Evolutionary conservation across 35 echinoderm and acorn worm species (phyloP).

Genomic region (Ophiothrix spiculata): DNA sequence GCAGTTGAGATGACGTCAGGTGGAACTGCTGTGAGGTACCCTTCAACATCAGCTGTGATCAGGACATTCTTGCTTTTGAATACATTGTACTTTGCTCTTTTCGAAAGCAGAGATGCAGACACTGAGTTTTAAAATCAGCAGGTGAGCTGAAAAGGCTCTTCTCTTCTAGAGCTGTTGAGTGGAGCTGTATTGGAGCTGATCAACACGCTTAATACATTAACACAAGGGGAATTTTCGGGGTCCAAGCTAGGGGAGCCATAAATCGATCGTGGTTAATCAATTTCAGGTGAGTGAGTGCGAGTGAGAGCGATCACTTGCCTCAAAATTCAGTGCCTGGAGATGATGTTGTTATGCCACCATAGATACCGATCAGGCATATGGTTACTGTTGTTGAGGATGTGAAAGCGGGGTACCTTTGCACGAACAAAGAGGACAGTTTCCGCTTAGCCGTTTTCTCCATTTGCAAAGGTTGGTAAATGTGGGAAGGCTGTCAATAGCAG

Average conservation of each 20-base stretch:
- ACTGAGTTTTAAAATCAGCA: no score
- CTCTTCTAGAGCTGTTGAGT: no score
- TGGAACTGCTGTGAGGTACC: background rate
- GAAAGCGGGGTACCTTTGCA: background rate
- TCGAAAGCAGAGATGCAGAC: background rate
- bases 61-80: background rate
- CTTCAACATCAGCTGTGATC: background rate
- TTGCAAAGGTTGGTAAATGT: background rate
- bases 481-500: background rate
- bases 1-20: background rate
- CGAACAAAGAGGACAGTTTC: background rate
- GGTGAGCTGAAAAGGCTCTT: no score
- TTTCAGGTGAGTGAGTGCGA: no score
- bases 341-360: background rate
- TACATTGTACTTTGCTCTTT: background rate
- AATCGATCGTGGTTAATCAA: no score
- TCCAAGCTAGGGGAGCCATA: no score
- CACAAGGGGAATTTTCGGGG: no score
- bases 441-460: background rate
- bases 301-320: no score
- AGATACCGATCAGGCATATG: background rate
- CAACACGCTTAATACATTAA: no score
- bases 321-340: no score
- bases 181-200: no score
- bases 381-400: background rate